Percentiles rank a stretch among this genome's conserved stretches.
These are phyloP conservation scores for Chiridota heheva DNA, from an alignment of 35 echinoderm and acorn worm species.

Conservation along the genomic window DNA sequence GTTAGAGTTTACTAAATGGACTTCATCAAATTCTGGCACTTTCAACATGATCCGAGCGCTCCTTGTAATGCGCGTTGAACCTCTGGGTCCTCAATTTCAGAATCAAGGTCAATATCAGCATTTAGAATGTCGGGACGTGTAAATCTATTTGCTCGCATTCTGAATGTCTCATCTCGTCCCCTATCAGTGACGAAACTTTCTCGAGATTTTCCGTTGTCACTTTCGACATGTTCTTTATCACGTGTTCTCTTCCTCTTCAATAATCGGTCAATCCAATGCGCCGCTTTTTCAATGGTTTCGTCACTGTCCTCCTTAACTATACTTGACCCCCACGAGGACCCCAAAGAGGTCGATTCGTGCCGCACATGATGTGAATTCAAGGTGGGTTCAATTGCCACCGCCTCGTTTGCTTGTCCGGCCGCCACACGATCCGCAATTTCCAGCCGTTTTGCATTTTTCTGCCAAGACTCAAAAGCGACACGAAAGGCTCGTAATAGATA, in stretches of 20 bases:
- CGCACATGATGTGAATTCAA: background rate
- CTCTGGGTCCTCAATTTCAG: slow-evolving; percentile 69
- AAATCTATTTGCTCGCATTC: slow-evolving; percentile 55
- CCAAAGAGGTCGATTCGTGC: background rate
- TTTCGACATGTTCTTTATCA: background rate
- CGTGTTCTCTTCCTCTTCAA: slow-evolving; percentile 23
- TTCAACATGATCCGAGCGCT: too few species aligned
- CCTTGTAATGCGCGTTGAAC: slow-evolving; percentile 69
- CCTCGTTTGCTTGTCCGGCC: too few species aligned
- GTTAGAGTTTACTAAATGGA: too few species aligned
- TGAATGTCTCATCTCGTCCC: slow-evolving; percentile 49
- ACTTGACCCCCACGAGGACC: background rate
- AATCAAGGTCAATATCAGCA: slow-evolving; percentile 58
- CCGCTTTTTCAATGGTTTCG: slow-evolving; percentile 62
- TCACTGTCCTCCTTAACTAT: slow-evolving; percentile 43
- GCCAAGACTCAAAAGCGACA: slow-evolving; percentile 66
- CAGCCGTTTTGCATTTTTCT: slow-evolving; percentile 54
- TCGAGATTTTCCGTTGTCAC: background rate
- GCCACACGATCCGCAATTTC: too few species aligned
- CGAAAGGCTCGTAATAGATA: slow-evolving; percentile 84
- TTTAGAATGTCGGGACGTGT: slow-evolving; percentile 59
- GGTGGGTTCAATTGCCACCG: too few species aligned
- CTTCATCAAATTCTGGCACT: too few species aligned
- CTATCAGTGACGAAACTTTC: background rate
- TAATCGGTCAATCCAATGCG: slow-evolving; percentile 68